Percentiles rank a stretch among this genome's conserved stretches.
Conservation (phyloP, 2,888 invertebrate species). For the Tubiluchus corallicola region DNA sequence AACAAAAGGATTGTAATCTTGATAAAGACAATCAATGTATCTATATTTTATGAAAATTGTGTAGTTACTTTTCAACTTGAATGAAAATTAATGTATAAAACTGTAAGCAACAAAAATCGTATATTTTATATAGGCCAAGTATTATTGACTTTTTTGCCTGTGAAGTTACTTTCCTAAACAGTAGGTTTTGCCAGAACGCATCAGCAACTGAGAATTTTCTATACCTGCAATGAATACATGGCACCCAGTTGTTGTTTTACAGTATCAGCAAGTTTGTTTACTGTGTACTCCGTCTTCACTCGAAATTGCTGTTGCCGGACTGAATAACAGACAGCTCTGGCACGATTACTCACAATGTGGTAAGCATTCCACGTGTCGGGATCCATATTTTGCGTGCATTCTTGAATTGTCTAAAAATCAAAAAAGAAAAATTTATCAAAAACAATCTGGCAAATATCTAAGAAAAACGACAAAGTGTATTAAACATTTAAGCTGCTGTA, state of each 20-base stretch:
- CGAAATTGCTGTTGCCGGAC: constrained; percentile 44
- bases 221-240: constrained; percentile 33
- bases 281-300: constrained; percentile 42
- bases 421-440: constrained; percentile 7
- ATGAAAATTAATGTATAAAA: too few species aligned
- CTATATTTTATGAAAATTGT: too few species aligned
- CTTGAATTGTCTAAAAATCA: constrained; percentile 34
- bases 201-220: constrained; percentile 6
- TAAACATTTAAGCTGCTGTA: constrained; percentile 9
- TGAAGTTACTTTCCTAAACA: too few species aligned
- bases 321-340: constrained; percentile 45
- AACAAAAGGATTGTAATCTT: too few species aligned
- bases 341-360: constrained; percentile 44
- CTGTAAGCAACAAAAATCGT: too few species aligned
- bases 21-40: too few species aligned
- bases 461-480: not conserved
- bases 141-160: too few species aligned
- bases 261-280: constrained; percentile 41
- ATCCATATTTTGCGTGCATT: constrained; percentile 45
- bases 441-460: too few species aligned
- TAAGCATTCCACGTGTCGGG: constrained; percentile 48
- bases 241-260: constrained; percentile 34
- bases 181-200: not conserved
- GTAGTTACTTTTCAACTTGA: too few species aligned
- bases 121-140: too few species aligned